These are phyloP conservation scores for Dipodomys merriami DNA, from an alignment of 2,113 vertebrate species.

Conservation along the genomic window DNA sequence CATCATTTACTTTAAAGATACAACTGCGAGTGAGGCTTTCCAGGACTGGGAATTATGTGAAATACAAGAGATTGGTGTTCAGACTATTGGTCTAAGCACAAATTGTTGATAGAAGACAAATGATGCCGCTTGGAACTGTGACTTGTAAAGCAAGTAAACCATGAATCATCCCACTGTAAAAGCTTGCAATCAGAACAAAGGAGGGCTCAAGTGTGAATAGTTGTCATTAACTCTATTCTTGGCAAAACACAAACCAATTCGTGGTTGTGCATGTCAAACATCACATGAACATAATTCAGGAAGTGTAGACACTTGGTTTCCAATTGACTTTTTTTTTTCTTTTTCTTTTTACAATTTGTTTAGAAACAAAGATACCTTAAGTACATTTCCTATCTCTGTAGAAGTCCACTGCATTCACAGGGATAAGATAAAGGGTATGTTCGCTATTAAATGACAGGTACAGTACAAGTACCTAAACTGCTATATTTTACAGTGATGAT, in stretches of 20 bases:
- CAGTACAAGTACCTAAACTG: neutral
- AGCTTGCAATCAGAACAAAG: constrained; percentile 73
- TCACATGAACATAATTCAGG: neutral
- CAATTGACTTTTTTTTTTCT: neutral
- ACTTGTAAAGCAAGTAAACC: constrained; percentile 74
- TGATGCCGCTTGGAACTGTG: constrained; percentile 71
- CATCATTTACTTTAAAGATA: neutral
- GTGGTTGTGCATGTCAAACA: neutral
- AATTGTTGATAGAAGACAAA: constrained; percentile 77
- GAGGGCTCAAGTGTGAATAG: constrained; percentile 73
- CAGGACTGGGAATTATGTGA: constrained; percentile 8
- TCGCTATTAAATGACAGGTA: neutral
- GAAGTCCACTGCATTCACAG: neutral
- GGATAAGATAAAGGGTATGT: neutral
- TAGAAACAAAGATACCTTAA: neutral
- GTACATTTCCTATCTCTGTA: neutral
- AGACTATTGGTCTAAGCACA: constrained; percentile 49
- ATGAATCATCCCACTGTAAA: constrained; percentile 72
- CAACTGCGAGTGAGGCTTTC: neutral
- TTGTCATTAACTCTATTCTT: constrained; percentile 66
- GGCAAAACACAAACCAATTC: constrained; percentile 68
- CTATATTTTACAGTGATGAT: neutral
- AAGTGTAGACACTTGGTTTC: constrained; percentile 6
- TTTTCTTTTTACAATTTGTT: neutral
- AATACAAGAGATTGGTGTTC: neutral